Percentiles rank a stretch among this genome's conserved stretches.
These are phyloP conservation scores for Polypedilum pembai DNA, from an alignment of 1,140 invertebrate species.

Conservation along the genomic window DNA sequence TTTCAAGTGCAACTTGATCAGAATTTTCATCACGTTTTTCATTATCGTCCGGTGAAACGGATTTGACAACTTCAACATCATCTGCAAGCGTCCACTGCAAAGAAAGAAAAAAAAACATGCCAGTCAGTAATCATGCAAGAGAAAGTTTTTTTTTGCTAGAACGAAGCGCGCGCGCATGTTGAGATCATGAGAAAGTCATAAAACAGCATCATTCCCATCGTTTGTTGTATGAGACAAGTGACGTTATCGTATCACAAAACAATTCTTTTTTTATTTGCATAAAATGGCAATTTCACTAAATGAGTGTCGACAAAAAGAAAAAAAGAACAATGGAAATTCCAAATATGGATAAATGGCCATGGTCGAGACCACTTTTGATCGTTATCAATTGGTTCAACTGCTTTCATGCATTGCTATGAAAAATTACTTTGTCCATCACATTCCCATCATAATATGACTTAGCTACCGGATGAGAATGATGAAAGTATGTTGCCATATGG, in stretches of 20 bases:
- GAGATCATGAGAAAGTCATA: conserved; percentile 27
- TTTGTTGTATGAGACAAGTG: background rate
- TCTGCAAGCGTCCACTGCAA: conserved; percentile 47
- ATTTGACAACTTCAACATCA: conserved; percentile 58
- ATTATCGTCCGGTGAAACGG: conserved; percentile 46
- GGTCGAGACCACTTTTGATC: background rate
- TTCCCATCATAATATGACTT: background rate
- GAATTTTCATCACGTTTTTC: conserved; percentile 50
- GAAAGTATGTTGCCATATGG: conserved; percentile 3
- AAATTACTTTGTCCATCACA: background rate
- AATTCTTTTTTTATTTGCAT: background rate
- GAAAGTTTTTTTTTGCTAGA: background rate
- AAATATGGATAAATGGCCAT: conserved; percentile 14
- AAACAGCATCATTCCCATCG: background rate
- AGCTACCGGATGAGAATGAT: background rate
- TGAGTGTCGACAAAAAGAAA: background rate
- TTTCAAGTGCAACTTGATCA: conserved; percentile 60
- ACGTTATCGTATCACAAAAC: too few species aligned
- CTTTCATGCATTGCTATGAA: background rate
- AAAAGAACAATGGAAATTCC: background rate
- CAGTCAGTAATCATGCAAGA: background rate
- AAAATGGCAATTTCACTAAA: conserved; percentile 19
- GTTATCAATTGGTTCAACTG: background rate
- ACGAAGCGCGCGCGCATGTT: background rate
- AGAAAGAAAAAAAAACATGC: conserved; percentile 28